Base-by-base conservation (phyloP, 30 jellyfish, hydroid and myxozoan species). In the Haliclystus octoradiatus region DNA sequence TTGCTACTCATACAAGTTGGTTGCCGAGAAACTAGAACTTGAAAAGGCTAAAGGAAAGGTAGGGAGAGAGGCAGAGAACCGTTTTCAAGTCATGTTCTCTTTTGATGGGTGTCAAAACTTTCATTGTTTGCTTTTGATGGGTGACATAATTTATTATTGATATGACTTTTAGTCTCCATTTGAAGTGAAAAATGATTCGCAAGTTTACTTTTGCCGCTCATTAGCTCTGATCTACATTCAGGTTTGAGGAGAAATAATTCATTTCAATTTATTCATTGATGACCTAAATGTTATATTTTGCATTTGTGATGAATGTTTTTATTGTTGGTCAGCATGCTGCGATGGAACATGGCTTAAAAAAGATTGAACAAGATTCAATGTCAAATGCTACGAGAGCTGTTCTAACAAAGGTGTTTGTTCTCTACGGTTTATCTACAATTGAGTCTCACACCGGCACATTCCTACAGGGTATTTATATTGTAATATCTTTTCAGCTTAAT, bases 401-500 rank as follows among this genome's bases (percentile, higher is more conserved):
- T 24, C 33, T 65, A 64, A 67, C 50, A 57, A 70, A 73, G 31
- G 15, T 88, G 34, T 81, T 46, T 66, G 57, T 80, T 88, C 79
- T 88, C 66, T 80, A 80, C 70, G 95, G 95, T 35, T 51, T 88
- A 28, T 81, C 93, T 93, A 73, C 74, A 13, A 28, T 88, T 27
- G 97, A 88, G n/a, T 80, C 75, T 31, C 79, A 88, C 63, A 66
- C 65, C 31, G 62, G 81, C 3, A 80, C 88, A 2, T 61, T 88
- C 1, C 79, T 74, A 23, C 95, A 88, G 79, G 97, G 97, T 88
- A 69, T 9, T n/a, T n/a, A n/a, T n/a, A n/a, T n/a, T n/a, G n/a
- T n/a, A n/a, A n/a, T n/a, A n/a, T n/a, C n/a, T n/a, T n/a, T n/a
- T n/a, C n/a, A n/a, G n/a, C n/a, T n/a, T n/a, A n/a, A n/a, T n/a